Conservation (phyloP, 2,888 invertebrate genomes). For the Drosophila emarginata region DNA sequence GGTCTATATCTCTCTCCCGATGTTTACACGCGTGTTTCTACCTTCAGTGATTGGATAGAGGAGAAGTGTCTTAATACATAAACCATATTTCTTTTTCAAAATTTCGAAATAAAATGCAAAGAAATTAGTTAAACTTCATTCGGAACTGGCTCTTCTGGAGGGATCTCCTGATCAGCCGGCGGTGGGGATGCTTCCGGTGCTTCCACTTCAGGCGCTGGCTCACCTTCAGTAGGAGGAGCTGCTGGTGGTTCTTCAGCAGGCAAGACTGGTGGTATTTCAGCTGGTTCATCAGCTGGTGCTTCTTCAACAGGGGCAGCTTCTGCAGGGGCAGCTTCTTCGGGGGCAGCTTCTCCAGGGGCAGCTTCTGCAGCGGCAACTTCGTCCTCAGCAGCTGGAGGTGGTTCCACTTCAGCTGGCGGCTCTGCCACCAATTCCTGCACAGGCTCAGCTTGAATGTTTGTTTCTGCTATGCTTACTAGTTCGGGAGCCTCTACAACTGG, state of each 20-base stretch:
- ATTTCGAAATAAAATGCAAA: conserved; percentile 22
- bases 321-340: neutral
- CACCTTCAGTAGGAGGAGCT: conserved; percentile 27
- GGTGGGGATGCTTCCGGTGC: conserved; percentile 24
- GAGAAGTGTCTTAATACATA: conserved; percentile 20
- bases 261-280: conserved; percentile 4
- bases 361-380: neutral
- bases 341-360: no score
- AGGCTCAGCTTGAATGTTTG: neutral
- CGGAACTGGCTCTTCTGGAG: conserved; percentile 29
- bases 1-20: conserved; percentile 78
- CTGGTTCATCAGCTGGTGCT: neutral
- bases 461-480: neutral
- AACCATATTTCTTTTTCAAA: neutral
- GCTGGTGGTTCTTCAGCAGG: conserved; percentile 18
- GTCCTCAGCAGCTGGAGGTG: neutral
- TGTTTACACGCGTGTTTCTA: conserved; percentile 80
- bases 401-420: conserved; percentile 1
- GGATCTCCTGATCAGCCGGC: conserved; percentile 37
- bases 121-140: conserved; percentile 21
- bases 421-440: neutral
- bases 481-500: neutral
- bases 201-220: conserved; percentile 24
- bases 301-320: neutral
- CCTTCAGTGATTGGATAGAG: conserved; percentile 76